These are phyloP conservation scores for Aplysina aerophoba DNA, from an alignment of 37 sponge, comb jelly and placozoan genomes.

Conservation along the genomic window DNA sequence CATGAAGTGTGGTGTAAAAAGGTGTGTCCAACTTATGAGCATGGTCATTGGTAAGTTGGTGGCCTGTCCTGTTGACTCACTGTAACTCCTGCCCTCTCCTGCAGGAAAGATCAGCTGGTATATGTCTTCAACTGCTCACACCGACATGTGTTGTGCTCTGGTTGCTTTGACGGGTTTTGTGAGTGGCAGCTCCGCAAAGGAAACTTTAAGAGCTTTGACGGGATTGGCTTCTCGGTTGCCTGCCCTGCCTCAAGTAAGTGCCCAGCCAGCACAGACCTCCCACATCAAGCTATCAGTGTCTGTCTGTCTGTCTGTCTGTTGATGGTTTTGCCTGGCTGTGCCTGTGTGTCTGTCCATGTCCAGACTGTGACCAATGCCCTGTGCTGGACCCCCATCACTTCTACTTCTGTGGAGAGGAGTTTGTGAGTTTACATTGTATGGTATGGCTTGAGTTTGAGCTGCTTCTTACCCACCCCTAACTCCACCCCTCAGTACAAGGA, in stretches of 20 bases:
- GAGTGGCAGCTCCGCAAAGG: not conserved
- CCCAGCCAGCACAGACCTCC: too few species aligned
- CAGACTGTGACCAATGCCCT: slow-evolving; percentile 24
- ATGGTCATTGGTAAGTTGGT: too few species aligned
- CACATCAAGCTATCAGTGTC: too few species aligned
- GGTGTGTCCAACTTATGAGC: not conserved
- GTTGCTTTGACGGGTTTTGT: slow-evolving; percentile 21
- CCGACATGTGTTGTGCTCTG: not conserved
- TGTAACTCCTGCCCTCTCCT: not conserved
- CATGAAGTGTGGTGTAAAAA: slow-evolving; percentile 26
- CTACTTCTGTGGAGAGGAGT: not conserved
- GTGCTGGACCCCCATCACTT: slow-evolving; percentile 35
- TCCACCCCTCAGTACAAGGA: not conserved
- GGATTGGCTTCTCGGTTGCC: not conserved
- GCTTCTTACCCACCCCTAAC: not conserved
- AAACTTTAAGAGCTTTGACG: not conserved
- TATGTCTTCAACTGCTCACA: slow-evolving; percentile 35
- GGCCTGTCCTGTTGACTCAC: not conserved
- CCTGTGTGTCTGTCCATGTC: not conserved
- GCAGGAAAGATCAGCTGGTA: slow-evolving; percentile 1
- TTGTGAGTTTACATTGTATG: not conserved
- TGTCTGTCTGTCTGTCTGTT: too few species aligned
- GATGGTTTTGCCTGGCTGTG: too few species aligned
- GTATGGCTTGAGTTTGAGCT: not conserved
- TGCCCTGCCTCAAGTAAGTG: slow-evolving; percentile 26